These are phyloP conservation scores for Spodoptera littoralis DNA, from an alignment of 2,888 invertebrate species.

Conservation along the genomic window DNA sequence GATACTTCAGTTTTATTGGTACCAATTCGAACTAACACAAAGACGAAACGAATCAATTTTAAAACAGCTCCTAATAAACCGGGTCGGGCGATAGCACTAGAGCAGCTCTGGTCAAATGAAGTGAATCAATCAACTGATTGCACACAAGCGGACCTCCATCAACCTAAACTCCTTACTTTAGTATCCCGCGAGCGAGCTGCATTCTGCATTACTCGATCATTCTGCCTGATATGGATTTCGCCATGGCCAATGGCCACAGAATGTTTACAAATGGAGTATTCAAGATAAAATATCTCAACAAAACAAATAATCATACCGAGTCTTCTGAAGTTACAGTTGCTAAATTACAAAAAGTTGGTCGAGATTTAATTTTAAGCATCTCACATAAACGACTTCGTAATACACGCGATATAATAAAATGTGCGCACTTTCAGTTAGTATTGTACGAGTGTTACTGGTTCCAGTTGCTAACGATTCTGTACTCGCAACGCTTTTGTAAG, in stretches of 20 bases:
- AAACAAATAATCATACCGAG: too few relatives aligned
- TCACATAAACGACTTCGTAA: too few relatives aligned
- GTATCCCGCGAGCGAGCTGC: conserved; percentile 31
- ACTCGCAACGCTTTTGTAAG: conserved; percentile 50
- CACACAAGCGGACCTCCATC: conserved; percentile 43
- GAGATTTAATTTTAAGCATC: too few relatives aligned
- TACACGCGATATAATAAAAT: too few relatives aligned
- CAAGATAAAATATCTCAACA: background rate
- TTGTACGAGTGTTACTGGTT: background rate
- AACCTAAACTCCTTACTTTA: conserved; percentile 51
- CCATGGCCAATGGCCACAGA: conserved; percentile 9
- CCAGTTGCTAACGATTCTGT: conserved; percentile 9
- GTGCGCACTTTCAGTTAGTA: background rate
- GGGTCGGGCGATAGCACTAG: conserved; percentile 1
- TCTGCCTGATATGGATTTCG: conserved; percentile 23
- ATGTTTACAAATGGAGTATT: conserved; percentile 11
- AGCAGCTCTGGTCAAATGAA: conserved; percentile 27
- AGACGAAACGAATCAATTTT: conserved; percentile 39
- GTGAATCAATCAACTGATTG: conserved; percentile 52
- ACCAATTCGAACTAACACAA: conserved; percentile 21
- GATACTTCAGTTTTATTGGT: conserved; percentile 40
- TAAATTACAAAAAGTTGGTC: too few relatives aligned
- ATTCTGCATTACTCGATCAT: conserved; percentile 27
- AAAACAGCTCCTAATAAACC: conserved; percentile 22
- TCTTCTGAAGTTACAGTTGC: too few relatives aligned